Base-by-base conservation (phyloP, 2,797 vertebrate species). In the Enteromius treurensis region DNA sequence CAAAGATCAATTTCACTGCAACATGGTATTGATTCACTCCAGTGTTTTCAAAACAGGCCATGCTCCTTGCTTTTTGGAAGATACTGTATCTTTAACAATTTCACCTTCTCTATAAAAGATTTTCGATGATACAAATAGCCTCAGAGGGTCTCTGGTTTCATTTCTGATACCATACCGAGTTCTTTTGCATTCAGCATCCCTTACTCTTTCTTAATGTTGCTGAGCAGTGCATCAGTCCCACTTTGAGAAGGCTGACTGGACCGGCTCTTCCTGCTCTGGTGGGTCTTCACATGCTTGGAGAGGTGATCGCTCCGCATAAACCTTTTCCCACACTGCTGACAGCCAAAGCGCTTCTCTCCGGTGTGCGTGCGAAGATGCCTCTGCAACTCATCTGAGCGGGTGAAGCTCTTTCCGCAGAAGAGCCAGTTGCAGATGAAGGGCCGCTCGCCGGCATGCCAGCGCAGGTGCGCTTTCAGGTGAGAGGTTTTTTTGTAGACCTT, bases 221-320 rank as follows among this genome's bases (percentile, higher is more conserved):
- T 89, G 80, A 95, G 90, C 88, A 94, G 90, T 74, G 93, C 80
- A 70, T 94, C 94, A 11, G 89, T 40, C 87, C 89, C 87, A 86
- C 86, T 90, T 83, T 84, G 84, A 58, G 84, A 80, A 23, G 91
- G 89, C 70, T 88, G 92, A 55, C 92, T 91, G 3, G 91, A 91
- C 70, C 95, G 92, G 77, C 93, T 92, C 91, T 95, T 96, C 88
- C 95, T 92, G 86, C 93, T 93, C 91, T 96, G 96, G 90, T 97
- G 96, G 87, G 96, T 97, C 92, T 97, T 97, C 71, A 96, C 94
- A 0, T 97, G 96, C 85, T 97, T 97, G 87, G 96, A 95, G 83
- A 97, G 95, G 89, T 97, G 96, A 88, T 97, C 96, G 5, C 96
- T 97, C 87, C 96, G 94, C 96, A 97, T 97, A 91, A 97, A 97